Evolutionary conservation across 1,140 invertebrate species (phyloP).

Genomic region (Drosophila lacertosa): DNA sequence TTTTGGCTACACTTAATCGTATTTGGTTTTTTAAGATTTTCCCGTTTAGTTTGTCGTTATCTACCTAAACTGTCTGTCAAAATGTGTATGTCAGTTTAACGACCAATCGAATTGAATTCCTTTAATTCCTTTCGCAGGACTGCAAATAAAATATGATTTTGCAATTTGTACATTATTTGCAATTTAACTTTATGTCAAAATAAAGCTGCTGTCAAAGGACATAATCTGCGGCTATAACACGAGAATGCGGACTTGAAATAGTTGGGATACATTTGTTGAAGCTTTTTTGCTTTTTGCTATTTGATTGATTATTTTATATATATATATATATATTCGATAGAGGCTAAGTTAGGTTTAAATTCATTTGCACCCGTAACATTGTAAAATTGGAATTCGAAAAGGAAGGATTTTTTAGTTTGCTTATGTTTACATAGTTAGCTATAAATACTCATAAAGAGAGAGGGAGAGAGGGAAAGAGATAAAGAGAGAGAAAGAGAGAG

Average conservation of each 20-base stretch:
- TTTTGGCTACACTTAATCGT: not conserved
- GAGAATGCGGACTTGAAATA: not conserved
- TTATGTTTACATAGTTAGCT: conserved; percentile 2
- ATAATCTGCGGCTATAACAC: not conserved
- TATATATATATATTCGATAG: too few relatives aligned
- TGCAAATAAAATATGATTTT: too few relatives aligned
- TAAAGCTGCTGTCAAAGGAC: not conserved
- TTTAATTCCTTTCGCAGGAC: not conserved
- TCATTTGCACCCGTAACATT: conserved; percentile 54
- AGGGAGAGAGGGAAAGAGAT: conserved; percentile 1
- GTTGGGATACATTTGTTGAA: conserved; percentile 23
- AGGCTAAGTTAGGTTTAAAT: conserved; percentile 43
- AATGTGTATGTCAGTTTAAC: not conserved
- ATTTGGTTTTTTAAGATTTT: not conserved
- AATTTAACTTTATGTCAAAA: not conserved
- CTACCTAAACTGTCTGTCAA: not conserved
- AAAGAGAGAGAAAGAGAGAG: conserved; percentile 5
- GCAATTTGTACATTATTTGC: not conserved
- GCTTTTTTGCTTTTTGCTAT: conserved; percentile 11
- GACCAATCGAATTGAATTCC: not conserved
- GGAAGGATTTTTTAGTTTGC: not conserved
- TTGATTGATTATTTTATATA: conserved; percentile 18
- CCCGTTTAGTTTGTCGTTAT: not conserved
- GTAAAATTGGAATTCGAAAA: conserved; percentile 6
- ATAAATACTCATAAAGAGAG: not conserved